Percentiles rank a stretch among this genome's conserved stretches.
phyloP scores from a whole-genome alignment of 2,797 vertebrate species.

The Todus mexicanus region DNA sequence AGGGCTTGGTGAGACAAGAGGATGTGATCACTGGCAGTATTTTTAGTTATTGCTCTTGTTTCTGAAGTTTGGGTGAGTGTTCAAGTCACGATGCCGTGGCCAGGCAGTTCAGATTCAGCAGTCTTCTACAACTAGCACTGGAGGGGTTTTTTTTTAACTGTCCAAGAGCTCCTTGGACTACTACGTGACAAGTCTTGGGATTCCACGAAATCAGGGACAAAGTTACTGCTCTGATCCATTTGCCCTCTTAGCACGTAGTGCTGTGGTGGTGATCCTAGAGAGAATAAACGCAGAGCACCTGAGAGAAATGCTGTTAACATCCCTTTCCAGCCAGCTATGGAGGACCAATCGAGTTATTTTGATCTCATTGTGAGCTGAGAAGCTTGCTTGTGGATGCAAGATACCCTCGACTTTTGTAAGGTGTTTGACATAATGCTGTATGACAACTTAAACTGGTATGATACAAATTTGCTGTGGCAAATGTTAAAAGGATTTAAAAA shows the following conservation, averaged over 20 bases:
- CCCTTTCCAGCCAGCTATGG: background rate
- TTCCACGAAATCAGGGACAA: background rate
- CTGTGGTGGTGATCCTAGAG: background rate
- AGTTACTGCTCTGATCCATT: background rate
- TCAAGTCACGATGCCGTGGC: background rate
- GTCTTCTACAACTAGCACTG: background rate
- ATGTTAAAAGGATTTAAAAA: conserved; percentile 30
- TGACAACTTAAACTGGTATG: conserved; percentile 22
- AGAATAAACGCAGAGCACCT: background rate
- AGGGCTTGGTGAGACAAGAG: background rate
- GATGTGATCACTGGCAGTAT: background rate
- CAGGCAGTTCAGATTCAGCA: background rate
- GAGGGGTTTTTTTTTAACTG: background rate
- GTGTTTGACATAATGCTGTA: background rate
- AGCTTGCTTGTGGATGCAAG: background rate
- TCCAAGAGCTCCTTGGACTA: background rate
- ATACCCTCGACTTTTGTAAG: background rate
- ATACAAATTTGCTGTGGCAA: conserved; percentile 27
- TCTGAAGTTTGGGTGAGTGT: background rate
- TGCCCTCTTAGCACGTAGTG: background rate
- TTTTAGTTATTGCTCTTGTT: background rate
- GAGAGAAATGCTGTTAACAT: background rate
- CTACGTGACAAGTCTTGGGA: background rate
- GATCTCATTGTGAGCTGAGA: background rate
- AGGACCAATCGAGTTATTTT: background rate